Conservation (phyloP, 2,113 vertebrate genomes). For the Lucifuga dentata region DNA sequence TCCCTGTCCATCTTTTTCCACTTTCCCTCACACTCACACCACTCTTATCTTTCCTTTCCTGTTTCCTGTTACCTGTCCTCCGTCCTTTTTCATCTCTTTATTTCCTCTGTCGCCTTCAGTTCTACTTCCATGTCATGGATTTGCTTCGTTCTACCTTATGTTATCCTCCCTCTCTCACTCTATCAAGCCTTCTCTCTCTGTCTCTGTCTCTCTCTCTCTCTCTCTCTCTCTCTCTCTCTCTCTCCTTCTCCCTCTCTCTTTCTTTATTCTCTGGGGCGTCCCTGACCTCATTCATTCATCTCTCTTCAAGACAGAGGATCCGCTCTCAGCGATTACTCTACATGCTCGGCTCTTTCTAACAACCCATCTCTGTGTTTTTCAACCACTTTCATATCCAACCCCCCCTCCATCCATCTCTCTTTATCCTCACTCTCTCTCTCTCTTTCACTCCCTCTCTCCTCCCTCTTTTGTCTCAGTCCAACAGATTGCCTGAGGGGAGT, state of each 20-base stretch:
- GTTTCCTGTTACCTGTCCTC: no score
- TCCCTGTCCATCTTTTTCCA: no score
- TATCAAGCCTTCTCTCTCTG: constrained; percentile 16
- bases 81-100: no score
- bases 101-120: constrained; percentile 23
- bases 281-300: constrained; percentile 83
- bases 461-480: constrained; percentile 75
- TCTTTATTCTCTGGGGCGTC: constrained; percentile 76
- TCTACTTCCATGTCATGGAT: constrained; percentile 35
- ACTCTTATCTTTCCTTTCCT: no score
- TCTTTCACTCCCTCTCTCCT: constrained; percentile 43
- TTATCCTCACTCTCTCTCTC: constrained; percentile 34
- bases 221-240: background rate
- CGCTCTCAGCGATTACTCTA: constrained; percentile 73
- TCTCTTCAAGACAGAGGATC: constrained; percentile 70
- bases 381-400: constrained; percentile 51
- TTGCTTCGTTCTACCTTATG: constrained; percentile 33
- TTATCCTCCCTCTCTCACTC: constrained; percentile 35
- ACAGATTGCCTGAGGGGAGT: constrained; percentile 72
- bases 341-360: constrained; percentile 49
- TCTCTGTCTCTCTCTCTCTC: constrained; percentile 19
- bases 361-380: constrained; percentile 59
- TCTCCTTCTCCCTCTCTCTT: constrained; percentile 11
- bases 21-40: no score
- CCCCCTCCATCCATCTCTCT: background rate